Evolutionary conservation across 2,797 vertebrate species (phyloP), one percentile per base, ranked within the genome.

Genomic region (Acipenser oxyrinchus): DNA sequence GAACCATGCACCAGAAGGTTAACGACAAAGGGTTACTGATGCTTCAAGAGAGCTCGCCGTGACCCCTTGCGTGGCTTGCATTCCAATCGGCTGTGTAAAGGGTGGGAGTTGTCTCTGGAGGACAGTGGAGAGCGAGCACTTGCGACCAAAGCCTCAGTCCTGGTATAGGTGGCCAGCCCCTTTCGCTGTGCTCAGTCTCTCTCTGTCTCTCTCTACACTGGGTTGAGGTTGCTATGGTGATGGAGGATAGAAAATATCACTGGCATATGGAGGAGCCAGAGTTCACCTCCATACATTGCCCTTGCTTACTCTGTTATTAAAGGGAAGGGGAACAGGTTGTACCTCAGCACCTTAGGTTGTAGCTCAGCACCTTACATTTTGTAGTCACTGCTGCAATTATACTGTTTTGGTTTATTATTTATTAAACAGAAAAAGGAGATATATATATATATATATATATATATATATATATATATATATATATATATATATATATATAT

Each of bases 51-150:
- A 83, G 73, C 80, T 80, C 82, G 70, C 76, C 76, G 71, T 78
- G 83, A 83, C 77, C 80, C 79, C 77, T 7, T 50, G 76, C 88
- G 87, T 97, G 84, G 91, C 87, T 81, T 77, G 78, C 89, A 93
- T 96, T 94, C 93, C 87, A 86, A 81, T 85, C 84, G 76, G 81
- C 84, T 90, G 86, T 91, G 88, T 84, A 90, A 90, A 91, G 88
- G 86, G 88, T 90, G 87, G 84, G 77, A 75, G 76, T 71, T 50
- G 0, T 77, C 70, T 74, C 68, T 79, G 4, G 48, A 53, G 66
- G 80, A 79, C 77, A 68, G 61, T 70, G 78, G 79, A 85, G 83
- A 87, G 74, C 83, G 74, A 57, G 10, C 75, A 68, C 71, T 75
- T 6, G 3, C 72, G 73, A 70, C 71, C 74, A 68, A 77, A 80